phyloP scores from a whole-genome alignment of 2,797 vertebrate genomes.

The Enteromius anoplus region DNA sequence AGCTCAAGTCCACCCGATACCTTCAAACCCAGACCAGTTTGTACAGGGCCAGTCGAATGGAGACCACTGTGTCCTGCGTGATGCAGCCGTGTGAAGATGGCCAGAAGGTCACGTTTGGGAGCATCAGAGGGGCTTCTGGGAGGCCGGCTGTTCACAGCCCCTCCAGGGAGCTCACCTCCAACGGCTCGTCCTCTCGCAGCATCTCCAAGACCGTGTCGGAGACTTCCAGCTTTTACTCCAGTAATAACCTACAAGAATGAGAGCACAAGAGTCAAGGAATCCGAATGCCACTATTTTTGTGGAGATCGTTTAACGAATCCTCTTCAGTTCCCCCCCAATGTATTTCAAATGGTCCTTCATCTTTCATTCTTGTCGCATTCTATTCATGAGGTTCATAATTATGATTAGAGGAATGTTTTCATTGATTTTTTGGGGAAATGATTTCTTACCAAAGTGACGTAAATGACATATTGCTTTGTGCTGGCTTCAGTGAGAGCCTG shows the following conservation, averaged over 20 bases:
- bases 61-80: constrained; percentile 85
- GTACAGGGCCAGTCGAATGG: constrained; percentile 90
- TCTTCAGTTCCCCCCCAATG: not conserved
- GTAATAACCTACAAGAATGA: constrained; percentile 79
- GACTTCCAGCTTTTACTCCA: constrained; percentile 91
- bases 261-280: constrained; percentile 4
- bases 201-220: constrained; percentile 90
- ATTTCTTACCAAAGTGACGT: constrained; percentile 31
- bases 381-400: constrained; percentile 11
- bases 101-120: constrained; percentile 67
- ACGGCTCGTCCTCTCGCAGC: constrained; percentile 88
- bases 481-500: not conserved
- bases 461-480: constrained; percentile 3
- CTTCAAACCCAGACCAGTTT: constrained; percentile 91
- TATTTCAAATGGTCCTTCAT: constrained; percentile 10
- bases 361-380: constrained; percentile 9
- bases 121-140: constrained; percentile 31
- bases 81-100: constrained; percentile 78
- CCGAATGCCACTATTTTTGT: not conserved
- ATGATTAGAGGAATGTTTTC: constrained; percentile 16
- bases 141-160: constrained; percentile 70
- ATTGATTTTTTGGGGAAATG: constrained; percentile 3
- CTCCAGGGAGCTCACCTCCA: constrained; percentile 86
- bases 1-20: constrained; percentile 90
- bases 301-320: constrained; percentile 5